Base-by-base conservation (phyloP, 2,888 invertebrate species). In the Rhagophthalmus giganteus region DNA sequence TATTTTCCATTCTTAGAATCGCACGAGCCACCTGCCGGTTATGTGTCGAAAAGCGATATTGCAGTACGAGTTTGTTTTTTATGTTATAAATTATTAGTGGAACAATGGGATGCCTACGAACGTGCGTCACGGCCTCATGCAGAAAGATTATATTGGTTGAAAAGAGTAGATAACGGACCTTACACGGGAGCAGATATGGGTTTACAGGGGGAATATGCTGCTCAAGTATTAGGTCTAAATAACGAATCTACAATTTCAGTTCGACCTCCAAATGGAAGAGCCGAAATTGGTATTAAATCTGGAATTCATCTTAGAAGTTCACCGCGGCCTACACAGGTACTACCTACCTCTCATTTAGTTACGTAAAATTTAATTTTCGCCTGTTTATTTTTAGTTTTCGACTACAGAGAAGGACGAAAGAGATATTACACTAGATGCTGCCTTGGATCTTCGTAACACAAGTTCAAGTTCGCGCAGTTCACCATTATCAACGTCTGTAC, bases 91-190 rank as follows among this genome's bases (percentile, higher is more conserved):
- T 82, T 93, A 67, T 81, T 95, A 30, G 81, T 87, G 45, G 89
- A 93, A 73, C 95, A 95, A 76, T 95, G 95, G 95, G 90, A 94
- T 66, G 83, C 87, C 56, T 90, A 90, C 73, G 94, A 95, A 76
- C 79, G 87, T 30, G 88, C 87, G 66, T 65, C 69, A 69, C 88
- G 90, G 62, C 93, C 94, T 1, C 88, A 91, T 72, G 81, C 85
- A 58, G 92, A 94, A 72, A 79, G 95, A 41, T 82, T 94, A 67
- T 95, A 95, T 71, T 94, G 94, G 88, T 80, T 94, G 77, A 95
- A 95, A 75, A 79, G 95, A 62, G 85, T 89, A 61, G 94, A 95
- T 70, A 90, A 93, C 67, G 91, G 93, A 54, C 88, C 89, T 0
- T 94, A 89, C 66, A 93, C 91, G 15, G 83, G 92, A 2, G 91